Base-by-base conservation (phyloP, 2,797 vertebrate genomes). In the Mycteria americana region DNA sequence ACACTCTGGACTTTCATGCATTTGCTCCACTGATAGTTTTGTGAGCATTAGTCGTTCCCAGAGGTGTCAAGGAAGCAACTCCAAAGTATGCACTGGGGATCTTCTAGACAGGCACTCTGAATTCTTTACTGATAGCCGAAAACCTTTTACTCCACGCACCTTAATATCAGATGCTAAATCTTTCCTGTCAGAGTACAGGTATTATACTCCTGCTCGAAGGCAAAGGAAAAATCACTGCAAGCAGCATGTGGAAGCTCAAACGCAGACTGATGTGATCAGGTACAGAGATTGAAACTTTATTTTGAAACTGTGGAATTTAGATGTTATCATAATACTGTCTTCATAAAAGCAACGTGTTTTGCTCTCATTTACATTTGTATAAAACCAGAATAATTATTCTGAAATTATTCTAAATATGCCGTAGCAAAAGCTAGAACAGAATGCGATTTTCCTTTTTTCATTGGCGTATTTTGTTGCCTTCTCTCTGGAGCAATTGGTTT, bases 121-220 rank as follows among this genome's bases (percentile, higher is more conserved):
- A 51, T 97, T 75, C 85, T 99, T 99, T 88, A 99, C 99, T 21
- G 92, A 95, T 43, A 83, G 86, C 7, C 97, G 89, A 16, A 98
- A 99, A 88, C 99, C 99, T 28, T 99, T 99, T 81, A 99, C 98
- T 17, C 99, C 99, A 23, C 99, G 98, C 92, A 99, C 98, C 25
- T 97, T 99, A 84, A 98, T 98, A 95, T 99, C 99, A 27, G 98
- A 99, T 69, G 98, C 98, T 74, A 98, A 98, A 95, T 99, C 99
- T 25, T 98, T 97, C 86, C 97, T 99, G 88, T 98, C 98, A 39
- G 97, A 98, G 33, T 99, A 99, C 94, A 99, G 99, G 46, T 99
- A 98, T 95, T 99, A 99, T 93, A 99, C 98, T 72, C 98, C 98
- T 65, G 98, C 99, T 46, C 97, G 31, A 93, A 98, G 94, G 80